Evolutionary conservation across 1,140 invertebrate genomes (phyloP).

Genomic region (Dreissena polymorpha): DNA sequence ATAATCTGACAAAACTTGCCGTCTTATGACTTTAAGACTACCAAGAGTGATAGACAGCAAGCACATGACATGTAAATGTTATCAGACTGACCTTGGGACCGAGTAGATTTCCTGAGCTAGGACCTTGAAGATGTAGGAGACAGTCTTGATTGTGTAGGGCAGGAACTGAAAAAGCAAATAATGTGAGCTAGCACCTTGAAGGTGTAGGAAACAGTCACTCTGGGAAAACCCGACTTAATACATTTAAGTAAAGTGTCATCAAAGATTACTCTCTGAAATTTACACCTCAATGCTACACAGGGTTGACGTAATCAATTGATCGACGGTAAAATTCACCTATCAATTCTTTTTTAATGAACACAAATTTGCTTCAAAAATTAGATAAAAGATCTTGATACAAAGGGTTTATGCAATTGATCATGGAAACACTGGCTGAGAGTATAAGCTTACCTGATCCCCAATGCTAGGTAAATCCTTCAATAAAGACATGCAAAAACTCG

Average conservation of each 20-base stretch:
- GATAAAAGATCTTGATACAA: too few relatives aligned
- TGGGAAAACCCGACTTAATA: too few relatives aligned
- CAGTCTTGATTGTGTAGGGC: conserved; percentile 63
- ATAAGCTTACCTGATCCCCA: too few relatives aligned
- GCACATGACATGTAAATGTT: not conserved
- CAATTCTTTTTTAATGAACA: too few relatives aligned
- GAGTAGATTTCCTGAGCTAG: conserved; percentile 71
- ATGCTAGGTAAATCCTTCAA: conserved; percentile 55
- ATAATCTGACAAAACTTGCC: not conserved
- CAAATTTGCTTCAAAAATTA: too few relatives aligned
- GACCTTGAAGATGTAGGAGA: conserved; percentile 68
- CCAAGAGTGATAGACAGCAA: not conserved
- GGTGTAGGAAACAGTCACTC: not conserved
- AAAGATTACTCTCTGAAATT: too few relatives aligned
- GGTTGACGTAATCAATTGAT: not conserved
- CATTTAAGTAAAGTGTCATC: not conserved
- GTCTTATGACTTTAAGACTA: not conserved
- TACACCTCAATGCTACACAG: too few relatives aligned
- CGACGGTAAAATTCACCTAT: not conserved
- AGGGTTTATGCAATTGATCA: too few relatives aligned
- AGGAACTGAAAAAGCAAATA: conserved; percentile 53
- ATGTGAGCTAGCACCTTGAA: not conserved
- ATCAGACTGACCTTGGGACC: conserved; percentile 61
- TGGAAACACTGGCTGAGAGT: too few relatives aligned
- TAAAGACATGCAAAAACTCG: conserved; percentile 71